These are phyloP conservation scores for Uloborus diversus DNA, from an alignment of 1,140 invertebrate species.

Conservation along the genomic window DNA sequence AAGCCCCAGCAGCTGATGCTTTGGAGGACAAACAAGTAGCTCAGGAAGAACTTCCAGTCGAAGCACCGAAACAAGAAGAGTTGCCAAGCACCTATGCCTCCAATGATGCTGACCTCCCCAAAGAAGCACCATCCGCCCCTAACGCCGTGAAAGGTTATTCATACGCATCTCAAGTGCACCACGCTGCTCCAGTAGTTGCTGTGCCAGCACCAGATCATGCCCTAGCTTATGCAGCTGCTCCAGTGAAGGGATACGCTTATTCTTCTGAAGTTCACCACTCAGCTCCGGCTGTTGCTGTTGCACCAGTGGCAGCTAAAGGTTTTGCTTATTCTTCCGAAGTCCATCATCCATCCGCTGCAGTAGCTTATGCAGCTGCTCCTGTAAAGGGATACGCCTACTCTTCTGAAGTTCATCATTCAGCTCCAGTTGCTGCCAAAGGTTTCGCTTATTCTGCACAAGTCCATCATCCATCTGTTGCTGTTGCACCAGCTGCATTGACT, in stretches of 20 bases:
- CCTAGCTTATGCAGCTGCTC: not conserved
- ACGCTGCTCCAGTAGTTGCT: constrained; percentile 3
- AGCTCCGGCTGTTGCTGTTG: constrained; percentile 22
- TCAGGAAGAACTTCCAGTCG: too few species aligned
- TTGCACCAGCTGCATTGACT: constrained; percentile 8
- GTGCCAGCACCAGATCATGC: not conserved
- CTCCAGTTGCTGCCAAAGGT: constrained; percentile 3
- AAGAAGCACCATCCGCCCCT: too few species aligned
- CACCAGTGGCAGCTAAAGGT: constrained; percentile 25
- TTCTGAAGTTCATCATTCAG: constrained; percentile 18
- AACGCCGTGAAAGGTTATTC: constrained; percentile 17
- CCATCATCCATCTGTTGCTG: constrained; percentile 7
- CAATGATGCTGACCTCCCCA: too few species aligned
- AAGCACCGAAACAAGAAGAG: too few species aligned
- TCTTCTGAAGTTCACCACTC: constrained; percentile 30
- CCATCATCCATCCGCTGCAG: constrained; percentile 12
- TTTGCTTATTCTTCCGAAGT: constrained; percentile 48
- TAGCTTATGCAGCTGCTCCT: constrained; percentile 1
- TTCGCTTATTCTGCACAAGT: constrained; percentile 7
- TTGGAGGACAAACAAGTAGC: too few species aligned
- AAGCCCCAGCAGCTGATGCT: not conserved
- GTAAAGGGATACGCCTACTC: constrained; percentile 17
- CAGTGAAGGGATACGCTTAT: constrained; percentile 18
- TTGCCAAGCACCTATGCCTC: too few species aligned
- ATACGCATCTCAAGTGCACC: constrained; percentile 26